Evolutionary conservation across 1,140 invertebrate species (phyloP), one percentile per base, ranked within the genome.

Genomic region (Aphis craccivora): DNA sequence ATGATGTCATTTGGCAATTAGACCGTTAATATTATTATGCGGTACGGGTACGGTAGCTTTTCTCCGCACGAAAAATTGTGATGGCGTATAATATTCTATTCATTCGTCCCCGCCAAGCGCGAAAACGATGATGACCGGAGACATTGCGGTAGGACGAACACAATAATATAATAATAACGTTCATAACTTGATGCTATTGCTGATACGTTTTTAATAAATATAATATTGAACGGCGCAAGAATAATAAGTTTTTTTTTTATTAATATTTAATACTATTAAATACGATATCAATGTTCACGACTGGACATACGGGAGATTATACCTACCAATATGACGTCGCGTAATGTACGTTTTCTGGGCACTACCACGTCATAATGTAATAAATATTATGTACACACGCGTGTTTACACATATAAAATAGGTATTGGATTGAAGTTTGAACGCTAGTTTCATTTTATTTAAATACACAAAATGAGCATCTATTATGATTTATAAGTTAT

Each of bases 61-160:
- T 89, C 48, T 40, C 25, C 11, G n/a, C 48, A 37, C 51, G 43
- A 55, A 55, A 89, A 55, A 88, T 88, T 48, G 20, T 53, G 23
- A 86, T 86, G 2, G 25, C 25, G 25, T 45, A 25, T 76, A n/a
- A 14, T 3, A 18, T 76, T 76, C 60, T 76, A 76, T 76, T 76
- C 37, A 30, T 86, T 11, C 30, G 4, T 40, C 51, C 51, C 48
- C 35, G 14, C 20, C 35, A 20, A 2, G 7, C 37, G 11, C 22
- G 0, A 89, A 23, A 89, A 37, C 35, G 30, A 35, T 51, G 25
- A 45, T 2, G 40, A 14, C 40, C 25, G 30, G 30, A 30, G 9
- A 89, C 88, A 35, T 88, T 51, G 87, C n/a, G 87, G 87, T 88
- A 88, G 45, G 87, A 88, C 87, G 35, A 84, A 35, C 48, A 51